Percentiles rank a stretch among this genome's conserved stretches.
Conservation (phyloP, 37 sponge, comb jelly and placozoan genomes). For the Geodia barretti region DNA sequence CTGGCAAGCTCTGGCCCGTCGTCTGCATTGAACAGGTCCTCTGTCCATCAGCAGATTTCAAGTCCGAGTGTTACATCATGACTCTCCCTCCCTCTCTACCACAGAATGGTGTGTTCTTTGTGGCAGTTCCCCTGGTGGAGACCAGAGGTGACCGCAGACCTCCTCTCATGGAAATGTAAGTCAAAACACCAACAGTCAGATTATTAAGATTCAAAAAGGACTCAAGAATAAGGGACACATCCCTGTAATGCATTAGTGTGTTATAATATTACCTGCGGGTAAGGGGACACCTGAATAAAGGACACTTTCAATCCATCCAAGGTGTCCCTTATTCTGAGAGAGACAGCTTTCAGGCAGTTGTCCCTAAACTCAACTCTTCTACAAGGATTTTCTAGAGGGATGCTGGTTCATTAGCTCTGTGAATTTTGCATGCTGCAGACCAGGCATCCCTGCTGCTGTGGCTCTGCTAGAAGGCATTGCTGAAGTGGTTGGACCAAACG, state of each 20-base stretch:
- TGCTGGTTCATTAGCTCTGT: too few species aligned
- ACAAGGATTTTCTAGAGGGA: too few species aligned
- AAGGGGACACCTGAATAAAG: too few species aligned
- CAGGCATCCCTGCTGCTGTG: slow-evolving; percentile 66
- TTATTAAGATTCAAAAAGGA: too few species aligned
- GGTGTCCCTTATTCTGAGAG: too few species aligned
- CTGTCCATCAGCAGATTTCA: neutral
- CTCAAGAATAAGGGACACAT: neutral
- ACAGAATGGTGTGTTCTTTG: slow-evolving; percentile 69
- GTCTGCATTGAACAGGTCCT: slow-evolving; percentile 69
- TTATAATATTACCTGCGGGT: too few species aligned
- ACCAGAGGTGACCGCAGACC: slow-evolving; percentile 39
- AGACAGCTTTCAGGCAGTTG: too few species aligned
- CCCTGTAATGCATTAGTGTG: neutral
- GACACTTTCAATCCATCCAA: too few species aligned
- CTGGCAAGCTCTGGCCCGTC: slow-evolving; percentile 88
- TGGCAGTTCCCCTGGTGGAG: slow-evolving; percentile 68
- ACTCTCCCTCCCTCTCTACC: neutral
- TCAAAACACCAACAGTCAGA: too few species aligned
- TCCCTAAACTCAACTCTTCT: too few species aligned
- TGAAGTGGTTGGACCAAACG: slow-evolving; percentile 41
- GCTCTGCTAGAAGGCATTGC: slow-evolving; percentile 70
- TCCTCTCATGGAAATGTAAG: slow-evolving; percentile 64
- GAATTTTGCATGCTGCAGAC: too few species aligned
- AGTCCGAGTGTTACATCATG: neutral